Conservation (phyloP, 1,140 invertebrate species). For the Euwallacea fornicatus region DNA sequence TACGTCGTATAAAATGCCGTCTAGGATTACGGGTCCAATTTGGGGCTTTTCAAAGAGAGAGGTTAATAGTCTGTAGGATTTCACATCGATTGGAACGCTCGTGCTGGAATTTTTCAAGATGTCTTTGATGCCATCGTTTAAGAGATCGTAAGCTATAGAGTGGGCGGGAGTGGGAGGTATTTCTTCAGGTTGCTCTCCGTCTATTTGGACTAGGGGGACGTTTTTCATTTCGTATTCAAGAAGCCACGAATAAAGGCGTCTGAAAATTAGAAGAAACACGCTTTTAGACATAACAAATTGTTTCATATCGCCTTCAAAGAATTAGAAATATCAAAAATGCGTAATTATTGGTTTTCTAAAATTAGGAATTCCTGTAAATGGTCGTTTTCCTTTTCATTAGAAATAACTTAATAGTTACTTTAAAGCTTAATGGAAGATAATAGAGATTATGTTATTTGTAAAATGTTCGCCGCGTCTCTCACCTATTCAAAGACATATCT, state of each 20-base stretch:
- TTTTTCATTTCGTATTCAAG: constrained; percentile 72
- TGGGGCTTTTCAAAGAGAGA: constrained; percentile 89
- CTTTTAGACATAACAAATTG: too few relatives aligned
- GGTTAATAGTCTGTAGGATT: constrained; percentile 82
- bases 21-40: constrained; percentile 82
- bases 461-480: not conserved
- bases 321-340: too few relatives aligned
- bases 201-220: constrained; percentile 52
- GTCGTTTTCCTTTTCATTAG: too few relatives aligned
- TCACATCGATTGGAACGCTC: constrained; percentile 67
- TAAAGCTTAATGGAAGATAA: too few relatives aligned
- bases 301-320: too few relatives aligned
- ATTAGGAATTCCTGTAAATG: too few relatives aligned
- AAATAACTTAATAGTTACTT: too few relatives aligned
- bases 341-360: too few relatives aligned
- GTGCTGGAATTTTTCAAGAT: constrained; percentile 63
- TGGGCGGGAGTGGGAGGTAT: constrained; percentile 47
- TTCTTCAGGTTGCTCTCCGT: constrained; percentile 54
- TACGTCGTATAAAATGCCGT: constrained; percentile 83
- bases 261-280: constrained; percentile 42
- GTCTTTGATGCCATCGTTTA: constrained; percentile 67
- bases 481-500: constrained; percentile 91
- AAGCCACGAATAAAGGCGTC: constrained; percentile 82
- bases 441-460: too few relatives aligned
- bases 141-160: constrained; percentile 63